Evolutionary conservation across 2,888 invertebrate genomes (phyloP), one percentile per base, ranked within the genome.

Genomic region (Drosophila dives): DNA sequence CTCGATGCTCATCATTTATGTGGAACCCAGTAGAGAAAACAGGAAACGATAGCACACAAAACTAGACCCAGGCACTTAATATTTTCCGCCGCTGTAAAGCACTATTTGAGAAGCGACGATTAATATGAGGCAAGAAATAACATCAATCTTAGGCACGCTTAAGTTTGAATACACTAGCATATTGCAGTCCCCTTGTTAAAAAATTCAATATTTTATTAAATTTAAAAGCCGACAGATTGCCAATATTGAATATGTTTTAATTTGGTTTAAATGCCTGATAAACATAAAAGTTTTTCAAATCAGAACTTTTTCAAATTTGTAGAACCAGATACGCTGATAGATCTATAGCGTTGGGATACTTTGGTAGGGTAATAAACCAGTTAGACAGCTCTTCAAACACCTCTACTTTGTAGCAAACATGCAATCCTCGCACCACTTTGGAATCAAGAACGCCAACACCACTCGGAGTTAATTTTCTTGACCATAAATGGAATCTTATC

Each of bases 401-500:
- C 66, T 8, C 12, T 12, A 64, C 68, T 56, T 56, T 60, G 60
- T 55, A 55, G 54, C 42, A 48, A 66, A 20, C 70, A 54, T 75
- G 80, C 82, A 81, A 82, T 75, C 70, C 42, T 11, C 34, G 38
- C 62, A 56, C 33, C 66, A 49, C 58, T 71, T 73, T 86, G 82
- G 72, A 82, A 72, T 77, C 82, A 79, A 66, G 66, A 42, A 61
- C 72, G 70, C 72, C 85, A 72, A 73, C 61, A 40, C 56, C 58
- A 58, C 42, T 20, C 33, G 54, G 29, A 66, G 74, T 59, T 83
- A 36, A 42, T 64, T 70, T 70, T 71, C 66, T 74, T 69, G 65
- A 74, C 90, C 86, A 86, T 86, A 83, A 84, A 81, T 90, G 90
- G 89, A 68, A 79, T 74, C 76, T 79, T 74, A 86, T 86, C 86